Evolutionary conservation across 2,113 vertebrate genomes (phyloP).

Genomic region (Herpailurus yagouaroundi): DNA sequence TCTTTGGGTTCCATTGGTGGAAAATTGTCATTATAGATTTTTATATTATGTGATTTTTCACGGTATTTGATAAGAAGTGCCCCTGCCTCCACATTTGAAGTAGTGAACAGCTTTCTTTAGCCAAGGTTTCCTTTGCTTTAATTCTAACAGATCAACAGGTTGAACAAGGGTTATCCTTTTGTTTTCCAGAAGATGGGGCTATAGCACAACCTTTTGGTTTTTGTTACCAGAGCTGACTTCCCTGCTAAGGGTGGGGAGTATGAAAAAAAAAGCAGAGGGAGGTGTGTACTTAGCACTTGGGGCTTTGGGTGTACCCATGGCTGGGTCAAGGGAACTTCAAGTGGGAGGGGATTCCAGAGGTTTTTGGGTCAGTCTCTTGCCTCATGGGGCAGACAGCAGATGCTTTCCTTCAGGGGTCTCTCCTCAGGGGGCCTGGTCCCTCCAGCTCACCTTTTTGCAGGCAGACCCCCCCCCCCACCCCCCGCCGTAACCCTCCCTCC

Average conservation of each 20-base stretch:
- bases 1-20: not conserved
- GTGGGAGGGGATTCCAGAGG: not conserved
- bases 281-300: not conserved
- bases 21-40: not conserved
- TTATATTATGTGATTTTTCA: not conserved
- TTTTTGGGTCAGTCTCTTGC: not conserved
- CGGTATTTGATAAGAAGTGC: not conserved
- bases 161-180: not conserved
- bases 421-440: not conserved
- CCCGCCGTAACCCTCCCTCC: not conserved
- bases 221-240: not conserved
- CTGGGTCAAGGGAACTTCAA: not conserved
- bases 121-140: not conserved
- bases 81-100: not conserved
- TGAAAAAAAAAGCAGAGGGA: not conserved
- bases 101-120: not conserved
- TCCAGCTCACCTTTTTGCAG: not conserved
- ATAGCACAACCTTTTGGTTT: not conserved
- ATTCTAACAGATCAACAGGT: not conserved
- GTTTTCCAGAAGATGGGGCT: not conserved
- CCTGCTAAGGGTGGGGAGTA: not conserved
- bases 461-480: not conserved
- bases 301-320: not conserved
- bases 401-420: not conserved
- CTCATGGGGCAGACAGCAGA: not conserved